Evolutionary conservation across 35 echinoderm and acorn worm genomes (phyloP), one percentile per base, ranked within the genome.

Genomic region (Eucidaris tribuloides): DNA sequence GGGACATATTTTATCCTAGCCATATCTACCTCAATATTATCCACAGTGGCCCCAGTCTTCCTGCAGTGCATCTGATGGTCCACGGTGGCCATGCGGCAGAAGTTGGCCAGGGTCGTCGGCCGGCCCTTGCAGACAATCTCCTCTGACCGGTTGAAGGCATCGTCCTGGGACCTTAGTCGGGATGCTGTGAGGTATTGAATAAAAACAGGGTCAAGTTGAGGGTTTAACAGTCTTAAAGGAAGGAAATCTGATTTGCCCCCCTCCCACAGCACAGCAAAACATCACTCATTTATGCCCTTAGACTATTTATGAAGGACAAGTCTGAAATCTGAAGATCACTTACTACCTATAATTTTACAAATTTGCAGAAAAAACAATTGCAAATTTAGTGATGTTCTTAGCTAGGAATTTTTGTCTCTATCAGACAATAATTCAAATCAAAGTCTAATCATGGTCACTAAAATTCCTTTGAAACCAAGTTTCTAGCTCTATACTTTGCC

Each of bases 11-110:
- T 54, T 54, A 54, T n/a, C 9, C 49, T 13, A 13, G 9, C 11
- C 41, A 20, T 7, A 18, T 66, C 56, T 36, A 94, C 92, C 82
- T 94, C 92, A 2, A 94, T 65, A 49, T 94, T 82, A 45, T 64
- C 61, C 15, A 83, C 62, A 7, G 48, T 52, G 15, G 88, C 60
- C 48, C 90, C 85, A 41, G 81, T 59, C 17, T 49, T 89, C 34
- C 59, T 84, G 54, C 79, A 90, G 24, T 85, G 88, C 71, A 90
- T 94, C 77, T 81, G 82, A 29, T 89, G 59, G 23, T 71, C 37
- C 24, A 88, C 28, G 50, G 79, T 84, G 7, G 92, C 86, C 76
- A 77, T 94, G 52, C 84, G 82, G 14, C 88, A 85, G 65, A 88
- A 94, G 28, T 89, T 76, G 43, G 60, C 41, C 27, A 94, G 64